phyloP scores from a whole-genome alignment of 2,797 vertebrate genomes.

The Myiotriccus ornatus region DNA sequence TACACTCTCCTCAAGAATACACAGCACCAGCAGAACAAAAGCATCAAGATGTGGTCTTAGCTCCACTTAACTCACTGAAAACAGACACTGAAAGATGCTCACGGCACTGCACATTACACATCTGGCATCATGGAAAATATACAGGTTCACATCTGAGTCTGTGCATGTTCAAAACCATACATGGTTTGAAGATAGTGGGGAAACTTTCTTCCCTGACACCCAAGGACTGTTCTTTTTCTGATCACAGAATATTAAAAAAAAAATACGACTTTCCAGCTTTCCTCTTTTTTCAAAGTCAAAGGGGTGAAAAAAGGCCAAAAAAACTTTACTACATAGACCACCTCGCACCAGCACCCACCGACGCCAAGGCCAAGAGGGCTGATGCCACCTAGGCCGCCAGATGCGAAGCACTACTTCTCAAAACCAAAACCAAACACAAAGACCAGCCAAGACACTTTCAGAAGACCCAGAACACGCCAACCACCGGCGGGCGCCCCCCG shows the following conservation, averaged over 20 bases:
- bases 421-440: background rate
- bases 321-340: background rate
- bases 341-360: background rate
- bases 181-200: fast-evolving
- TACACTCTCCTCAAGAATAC: background rate
- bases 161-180: background rate
- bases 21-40: background rate
- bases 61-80: background rate
- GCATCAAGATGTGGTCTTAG: fast-evolving
- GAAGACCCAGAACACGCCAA: fast-evolving
- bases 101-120: fast-evolving
- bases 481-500: fast-evolving
- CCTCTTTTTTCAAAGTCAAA: background rate
- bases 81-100: background rate
- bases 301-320: background rate
- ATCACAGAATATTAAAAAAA: background rate
- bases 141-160: background rate
- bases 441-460: background rate
- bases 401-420: fast-evolving
- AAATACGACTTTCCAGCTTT: background rate
- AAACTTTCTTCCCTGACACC: background rate
- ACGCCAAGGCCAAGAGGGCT: background rate
- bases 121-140: background rate
- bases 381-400: background rate
- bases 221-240: background rate